Percentiles rank a stretch among this genome's conserved stretches.
phyloP scores from a whole-genome alignment of 2,888 invertebrate genomes.

The Thyatira batis region DNA sequence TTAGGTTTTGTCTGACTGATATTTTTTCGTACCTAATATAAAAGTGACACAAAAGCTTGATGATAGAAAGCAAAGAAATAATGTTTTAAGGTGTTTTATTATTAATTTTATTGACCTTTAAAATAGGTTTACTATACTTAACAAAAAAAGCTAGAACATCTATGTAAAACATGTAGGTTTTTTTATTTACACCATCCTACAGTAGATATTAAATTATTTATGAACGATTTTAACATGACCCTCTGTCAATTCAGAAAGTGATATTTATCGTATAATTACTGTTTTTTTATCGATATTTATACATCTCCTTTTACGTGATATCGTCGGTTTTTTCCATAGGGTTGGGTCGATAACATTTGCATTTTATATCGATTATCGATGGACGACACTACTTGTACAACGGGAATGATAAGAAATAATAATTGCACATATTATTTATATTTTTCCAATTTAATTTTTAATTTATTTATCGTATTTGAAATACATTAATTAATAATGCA shows the following conservation, averaged over 20 bases:
- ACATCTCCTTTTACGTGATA: constrained; percentile 21
- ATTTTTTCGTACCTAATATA: too few relatives aligned
- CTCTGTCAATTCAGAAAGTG: constrained; percentile 19
- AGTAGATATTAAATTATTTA: not conserved
- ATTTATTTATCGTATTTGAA: not conserved
- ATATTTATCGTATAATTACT: constrained; percentile 23
- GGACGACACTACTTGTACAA: constrained; percentile 23
- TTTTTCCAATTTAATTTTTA: constrained; percentile 6
- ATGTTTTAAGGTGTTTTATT: too few relatives aligned
- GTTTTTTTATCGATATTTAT: constrained; percentile 19
- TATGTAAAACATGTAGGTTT: not conserved
- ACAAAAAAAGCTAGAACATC: not conserved
- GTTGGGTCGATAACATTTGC: constrained; percentile 31
- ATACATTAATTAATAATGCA: too few relatives aligned
- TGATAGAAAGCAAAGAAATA: too few relatives aligned
- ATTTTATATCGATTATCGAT: constrained; percentile 40
- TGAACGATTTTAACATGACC: constrained; percentile 8
- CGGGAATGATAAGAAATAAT: too few relatives aligned
- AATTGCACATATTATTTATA: constrained; percentile 24
- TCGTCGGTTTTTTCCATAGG: constrained; percentile 12
- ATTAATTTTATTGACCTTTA: too few relatives aligned
- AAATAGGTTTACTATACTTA: too few relatives aligned
- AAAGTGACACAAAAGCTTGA: too few relatives aligned
- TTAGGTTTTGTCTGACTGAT: too few relatives aligned
- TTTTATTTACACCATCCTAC: not conserved